Evolutionary conservation across 2,797 vertebrate species (phyloP).

Genomic region (Champsocephalus gunnari): DNA sequence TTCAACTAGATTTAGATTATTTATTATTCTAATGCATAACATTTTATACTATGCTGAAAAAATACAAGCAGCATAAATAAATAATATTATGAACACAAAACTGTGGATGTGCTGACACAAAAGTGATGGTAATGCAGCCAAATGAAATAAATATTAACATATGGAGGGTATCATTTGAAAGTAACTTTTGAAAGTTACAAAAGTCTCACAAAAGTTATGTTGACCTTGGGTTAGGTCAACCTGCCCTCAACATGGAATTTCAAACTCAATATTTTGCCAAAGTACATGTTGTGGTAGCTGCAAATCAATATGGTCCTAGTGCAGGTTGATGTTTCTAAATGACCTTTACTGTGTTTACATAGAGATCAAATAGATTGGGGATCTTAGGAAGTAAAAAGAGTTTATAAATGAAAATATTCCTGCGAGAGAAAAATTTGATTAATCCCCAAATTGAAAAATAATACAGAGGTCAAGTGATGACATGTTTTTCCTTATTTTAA

Average conservation of each 20-base stretch:
- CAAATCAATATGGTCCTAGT: slow-evolving; percentile 44
- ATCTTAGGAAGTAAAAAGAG: too few relatives aligned
- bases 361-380: too few relatives aligned
- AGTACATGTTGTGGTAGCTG: slow-evolving; percentile 48
- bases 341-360: too few relatives aligned
- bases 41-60: not conserved
- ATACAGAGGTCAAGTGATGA: too few relatives aligned
- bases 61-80: not conserved
- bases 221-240: slow-evolving; percentile 55
- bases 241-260: slow-evolving; percentile 52
- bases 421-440: not conserved
- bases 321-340: too few relatives aligned
- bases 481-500: too few relatives aligned
- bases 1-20: not conserved
- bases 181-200: not conserved
- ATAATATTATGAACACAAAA: slow-evolving; percentile 5
- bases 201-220: slow-evolving; percentile 43
- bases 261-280: slow-evolving; percentile 48
- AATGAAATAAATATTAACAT: not conserved
- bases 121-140: not conserved
- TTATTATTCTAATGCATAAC: not conserved
- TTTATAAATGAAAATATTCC: too few relatives aligned
- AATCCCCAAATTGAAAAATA: slow-evolving; percentile 2
- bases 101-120: not conserved
- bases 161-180: not conserved